Conservation (phyloP, 2,797 vertebrate species). For the Semotilus atromaculatus region DNA sequence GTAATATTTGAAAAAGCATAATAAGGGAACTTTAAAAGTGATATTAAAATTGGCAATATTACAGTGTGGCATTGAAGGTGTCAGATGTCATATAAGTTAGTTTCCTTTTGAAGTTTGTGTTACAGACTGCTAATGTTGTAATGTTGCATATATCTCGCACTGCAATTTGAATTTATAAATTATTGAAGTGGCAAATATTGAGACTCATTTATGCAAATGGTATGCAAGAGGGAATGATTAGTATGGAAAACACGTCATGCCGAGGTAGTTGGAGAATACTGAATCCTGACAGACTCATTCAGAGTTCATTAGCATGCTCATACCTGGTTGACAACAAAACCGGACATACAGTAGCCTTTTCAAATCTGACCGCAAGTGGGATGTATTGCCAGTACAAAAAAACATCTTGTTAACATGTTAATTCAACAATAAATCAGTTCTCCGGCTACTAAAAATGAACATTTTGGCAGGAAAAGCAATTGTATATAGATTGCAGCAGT, state of each 20-base stretch:
- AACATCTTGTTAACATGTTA: not conserved
- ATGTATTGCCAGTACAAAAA: not conserved
- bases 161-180: slow-evolving; percentile 39
- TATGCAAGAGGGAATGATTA: slow-evolving; percentile 43
- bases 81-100: not conserved
- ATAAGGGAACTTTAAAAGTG: not conserved
- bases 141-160: slow-evolving; percentile 6
- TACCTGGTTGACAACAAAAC: slow-evolving; percentile 1
- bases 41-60: not conserved
- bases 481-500: not conserved
- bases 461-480: not conserved
- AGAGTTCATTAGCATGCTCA: slow-evolving; percentile 27
- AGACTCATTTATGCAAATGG: slow-evolving; percentile 44
- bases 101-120: not conserved
- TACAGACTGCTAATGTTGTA: not conserved
- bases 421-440: not conserved
- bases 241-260: slow-evolving; percentile 31
- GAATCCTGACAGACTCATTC: slow-evolving; percentile 29
- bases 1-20: not conserved
- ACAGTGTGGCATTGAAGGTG: not conserved
- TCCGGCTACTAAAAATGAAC: not conserved
- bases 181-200: slow-evolving; percentile 11
- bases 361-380: not conserved
- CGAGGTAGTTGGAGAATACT: slow-evolving; percentile 14
- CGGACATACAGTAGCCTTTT: not conserved